These are phyloP conservation scores for Andrena praecox DNA, from an alignment of 2,888 invertebrate species.

Conservation along the genomic window DNA sequence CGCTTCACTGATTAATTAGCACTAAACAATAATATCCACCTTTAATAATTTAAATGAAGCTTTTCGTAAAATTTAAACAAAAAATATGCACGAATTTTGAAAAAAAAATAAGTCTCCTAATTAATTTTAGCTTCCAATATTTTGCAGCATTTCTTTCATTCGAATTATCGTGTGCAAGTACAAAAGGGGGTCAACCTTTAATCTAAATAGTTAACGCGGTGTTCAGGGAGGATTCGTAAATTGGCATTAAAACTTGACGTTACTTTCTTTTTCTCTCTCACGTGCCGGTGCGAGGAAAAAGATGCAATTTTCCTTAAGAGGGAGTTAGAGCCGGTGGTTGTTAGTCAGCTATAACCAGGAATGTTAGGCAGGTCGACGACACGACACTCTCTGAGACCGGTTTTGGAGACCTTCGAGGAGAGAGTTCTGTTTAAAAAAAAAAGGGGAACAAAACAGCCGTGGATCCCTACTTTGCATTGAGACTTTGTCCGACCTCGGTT, in stretches of 20 bases:
- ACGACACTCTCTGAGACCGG: conserved; percentile 81
- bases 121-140: too few species aligned
- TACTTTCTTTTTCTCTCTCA: not conserved
- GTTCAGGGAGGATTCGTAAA: not conserved
- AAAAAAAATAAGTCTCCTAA: too few species aligned
- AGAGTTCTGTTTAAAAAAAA: conserved; percentile 70
- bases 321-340: conserved; percentile 48
- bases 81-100: too few species aligned
- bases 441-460: conserved; percentile 59
- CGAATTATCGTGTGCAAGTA: not conserved
- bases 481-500: conserved; percentile 33
- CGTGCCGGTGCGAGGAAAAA: conserved; percentile 9
- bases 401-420: conserved; percentile 81
- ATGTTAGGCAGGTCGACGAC: conserved; percentile 84
- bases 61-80: too few species aligned
- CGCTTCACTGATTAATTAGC: too few species aligned
- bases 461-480: conserved; percentile 51
- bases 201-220: not conserved
- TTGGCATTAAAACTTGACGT: not conserved
- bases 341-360: conserved; percentile 76
- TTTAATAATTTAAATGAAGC: too few species aligned
- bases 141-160: too few species aligned
- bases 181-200: not conserved
- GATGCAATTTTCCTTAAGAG: conserved; percentile 45
- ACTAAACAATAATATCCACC: too few species aligned